A percentile compares a stretch with the other conserved stretches of the same genome.
Evolutionary conservation across 2,797 vertebrate genomes (phyloP).

Genomic region (Okamejei kenojei): DNA sequence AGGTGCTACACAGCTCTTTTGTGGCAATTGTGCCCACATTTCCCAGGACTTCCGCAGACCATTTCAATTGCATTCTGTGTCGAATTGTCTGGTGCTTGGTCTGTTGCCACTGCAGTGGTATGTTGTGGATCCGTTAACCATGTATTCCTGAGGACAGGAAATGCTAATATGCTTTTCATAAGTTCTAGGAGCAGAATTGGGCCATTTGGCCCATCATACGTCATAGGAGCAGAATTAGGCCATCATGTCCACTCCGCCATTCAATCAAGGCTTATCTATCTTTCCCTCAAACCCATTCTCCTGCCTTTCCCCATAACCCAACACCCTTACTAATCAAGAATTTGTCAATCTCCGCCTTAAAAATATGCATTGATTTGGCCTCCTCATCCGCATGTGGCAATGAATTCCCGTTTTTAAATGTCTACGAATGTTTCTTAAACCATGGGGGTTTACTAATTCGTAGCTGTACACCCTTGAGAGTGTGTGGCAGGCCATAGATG

Average conservation of each 20-base stretch:
- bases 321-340: too few species aligned
- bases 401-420: background rate
- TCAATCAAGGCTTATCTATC: too few species aligned
- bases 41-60: background rate
- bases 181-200: too few species aligned
- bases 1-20: background rate
- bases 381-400: too few species aligned
- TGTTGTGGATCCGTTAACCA: background rate
- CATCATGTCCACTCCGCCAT: too few species aligned
- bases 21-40: background rate
- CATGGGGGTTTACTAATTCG: background rate
- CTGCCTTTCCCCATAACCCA: too few species aligned
- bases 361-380: too few species aligned
- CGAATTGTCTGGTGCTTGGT: background rate
- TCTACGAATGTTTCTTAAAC: background rate
- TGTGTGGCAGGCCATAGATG: background rate
- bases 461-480: background rate
- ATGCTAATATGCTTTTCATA: background rate
- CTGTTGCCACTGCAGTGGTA: background rate
- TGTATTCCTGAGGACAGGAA: background rate
- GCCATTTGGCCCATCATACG: too few species aligned
- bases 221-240: too few species aligned
- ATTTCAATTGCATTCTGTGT: background rate
- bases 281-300: too few species aligned
- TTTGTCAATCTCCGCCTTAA: too few species aligned